Percentiles rank a stretch among this genome's conserved stretches.
These are phyloP conservation scores for Metopolophium dirhodum DNA, from an alignment of 1,140 invertebrate genomes.

Conservation along the genomic window DNA sequence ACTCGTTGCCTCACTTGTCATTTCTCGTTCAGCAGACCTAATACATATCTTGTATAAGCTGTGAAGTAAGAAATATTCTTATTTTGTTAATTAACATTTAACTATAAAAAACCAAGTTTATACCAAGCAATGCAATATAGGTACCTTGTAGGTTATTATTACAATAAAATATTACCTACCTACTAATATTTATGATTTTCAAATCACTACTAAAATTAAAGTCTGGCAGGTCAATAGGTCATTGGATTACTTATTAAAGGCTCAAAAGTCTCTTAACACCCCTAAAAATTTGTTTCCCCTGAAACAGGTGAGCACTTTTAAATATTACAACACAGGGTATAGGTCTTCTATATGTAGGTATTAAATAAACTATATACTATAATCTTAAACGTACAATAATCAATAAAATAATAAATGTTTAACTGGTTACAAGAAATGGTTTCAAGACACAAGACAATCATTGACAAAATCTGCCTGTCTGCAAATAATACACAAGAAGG, in stretches of 20 bases:
- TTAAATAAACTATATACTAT: neutral
- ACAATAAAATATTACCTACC: neutral
- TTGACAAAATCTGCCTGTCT: neutral
- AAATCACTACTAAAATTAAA: neutral
- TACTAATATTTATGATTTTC: neutral
- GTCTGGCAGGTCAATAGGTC: neutral
- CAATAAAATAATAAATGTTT: neutral
- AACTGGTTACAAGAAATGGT: neutral
- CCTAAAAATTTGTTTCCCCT: neutral
- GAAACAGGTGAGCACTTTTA: neutral
- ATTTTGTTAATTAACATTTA: neutral
- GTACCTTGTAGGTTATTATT: neutral
- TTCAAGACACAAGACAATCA: neutral
- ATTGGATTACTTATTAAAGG: neutral
- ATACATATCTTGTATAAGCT: neutral
- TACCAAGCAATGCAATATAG: neutral
- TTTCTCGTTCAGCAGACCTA: neutral
- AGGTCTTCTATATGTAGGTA: neutral
- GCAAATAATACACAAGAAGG: neutral
- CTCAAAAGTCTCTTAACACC: neutral
- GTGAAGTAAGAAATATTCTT: neutral
- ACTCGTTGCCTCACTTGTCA: neutral
- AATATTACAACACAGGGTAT: neutral
- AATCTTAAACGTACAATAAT: neutral
- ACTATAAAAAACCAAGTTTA: neutral